Evolutionary conservation across 2,797 vertebrate species (phyloP).

Genomic region (Sibirionetta formosa): DNA sequence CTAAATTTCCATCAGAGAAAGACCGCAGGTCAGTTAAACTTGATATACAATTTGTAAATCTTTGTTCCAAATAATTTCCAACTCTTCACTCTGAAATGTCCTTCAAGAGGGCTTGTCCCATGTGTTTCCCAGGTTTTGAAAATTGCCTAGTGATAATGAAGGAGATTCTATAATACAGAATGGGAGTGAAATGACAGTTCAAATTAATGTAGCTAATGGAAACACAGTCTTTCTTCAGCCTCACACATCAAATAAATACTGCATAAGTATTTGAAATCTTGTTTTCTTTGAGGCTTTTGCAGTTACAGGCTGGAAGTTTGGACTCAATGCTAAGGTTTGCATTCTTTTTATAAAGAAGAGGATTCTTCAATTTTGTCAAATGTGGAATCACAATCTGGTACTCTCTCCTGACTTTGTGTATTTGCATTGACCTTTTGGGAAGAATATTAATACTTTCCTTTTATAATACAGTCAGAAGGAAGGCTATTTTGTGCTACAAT

Average conservation of each 20-base stretch:
- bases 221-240: not conserved
- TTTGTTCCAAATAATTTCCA: not conserved
- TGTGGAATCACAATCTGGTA: not conserved
- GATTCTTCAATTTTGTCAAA: too few species aligned
- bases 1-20: too few species aligned
- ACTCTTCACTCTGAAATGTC: not conserved
- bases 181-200: not conserved
- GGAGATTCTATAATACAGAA: not conserved
- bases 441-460: not conserved
- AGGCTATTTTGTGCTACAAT: not conserved
- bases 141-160: not conserved
- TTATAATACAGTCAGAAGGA: not conserved
- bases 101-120: not conserved
- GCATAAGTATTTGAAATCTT: not conserved
- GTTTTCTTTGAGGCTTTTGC: not conserved
- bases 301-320: not conserved
- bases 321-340: not conserved
- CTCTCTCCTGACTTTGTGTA: not conserved
- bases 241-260: not conserved
- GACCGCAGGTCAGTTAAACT: too few species aligned
- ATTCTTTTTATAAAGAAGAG: not conserved
- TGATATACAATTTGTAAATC: too few species aligned
- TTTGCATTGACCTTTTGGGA: not conserved
- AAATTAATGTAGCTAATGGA: not conserved
- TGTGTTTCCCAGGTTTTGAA: not conserved